Conservation (phyloP, 2,797 vertebrate genomes). For the Syncerus caffer region DNA sequence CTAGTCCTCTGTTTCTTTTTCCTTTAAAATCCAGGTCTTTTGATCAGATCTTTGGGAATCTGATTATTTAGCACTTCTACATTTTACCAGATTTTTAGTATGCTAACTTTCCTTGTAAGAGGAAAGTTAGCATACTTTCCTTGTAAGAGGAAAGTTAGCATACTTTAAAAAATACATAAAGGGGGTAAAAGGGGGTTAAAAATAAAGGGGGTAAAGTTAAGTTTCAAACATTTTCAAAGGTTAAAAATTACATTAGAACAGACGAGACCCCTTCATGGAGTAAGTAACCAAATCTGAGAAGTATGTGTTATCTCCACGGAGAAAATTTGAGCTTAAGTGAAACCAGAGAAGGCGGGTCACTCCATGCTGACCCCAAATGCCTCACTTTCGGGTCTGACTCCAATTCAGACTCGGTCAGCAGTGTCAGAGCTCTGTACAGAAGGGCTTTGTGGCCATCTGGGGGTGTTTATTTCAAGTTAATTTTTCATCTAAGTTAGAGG, state of each 20-base stretch:
- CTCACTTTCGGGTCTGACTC: constrained; percentile 68
- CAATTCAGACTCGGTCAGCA: constrained; percentile 59
- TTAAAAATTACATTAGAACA: constrained; percentile 72
- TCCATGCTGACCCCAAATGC: constrained; percentile 67
- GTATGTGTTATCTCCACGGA: constrained; percentile 70
- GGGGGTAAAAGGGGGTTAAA: not conserved
- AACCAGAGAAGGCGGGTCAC: constrained; percentile 74
- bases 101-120: not conserved
- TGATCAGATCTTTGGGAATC: not conserved
- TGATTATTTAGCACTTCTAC: not conserved
- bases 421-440: constrained; percentile 68
- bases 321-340: constrained; percentile 74
- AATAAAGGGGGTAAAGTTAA: not conserved
- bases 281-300: constrained; percentile 71
- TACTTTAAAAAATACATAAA: constrained; percentile 46
- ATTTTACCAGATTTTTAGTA: not conserved
- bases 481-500: constrained; percentile 71
- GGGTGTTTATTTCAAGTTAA: constrained; percentile 64
- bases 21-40: too few species aligned
- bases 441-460: constrained; percentile 63
- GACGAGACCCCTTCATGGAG: constrained; percentile 63
- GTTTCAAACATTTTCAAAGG: constrained; percentile 48
- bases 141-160: not conserved
- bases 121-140: too few species aligned
- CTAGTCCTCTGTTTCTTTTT: too few species aligned